Evolutionary conservation across 2,797 vertebrate genomes (phyloP).

Genomic region (Todus mexicanus): DNA sequence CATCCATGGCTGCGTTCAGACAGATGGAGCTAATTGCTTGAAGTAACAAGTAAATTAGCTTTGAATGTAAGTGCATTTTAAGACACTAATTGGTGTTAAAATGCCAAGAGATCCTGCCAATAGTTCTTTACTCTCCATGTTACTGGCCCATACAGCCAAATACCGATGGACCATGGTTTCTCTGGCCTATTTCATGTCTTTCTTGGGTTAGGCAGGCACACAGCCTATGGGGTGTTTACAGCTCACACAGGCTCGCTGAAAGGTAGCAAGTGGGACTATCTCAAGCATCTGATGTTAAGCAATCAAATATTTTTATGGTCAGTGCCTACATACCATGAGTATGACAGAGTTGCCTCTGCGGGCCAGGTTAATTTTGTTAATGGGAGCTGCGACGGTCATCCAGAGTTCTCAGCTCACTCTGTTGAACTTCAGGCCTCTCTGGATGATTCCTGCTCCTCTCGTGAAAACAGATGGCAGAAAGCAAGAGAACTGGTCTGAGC

Average conservation of each 20-base stretch:
- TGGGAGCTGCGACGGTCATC: neutral
- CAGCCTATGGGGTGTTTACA: neutral
- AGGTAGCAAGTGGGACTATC: neutral
- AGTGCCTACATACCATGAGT: neutral
- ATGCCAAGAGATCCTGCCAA: neutral
- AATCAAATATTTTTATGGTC: neutral
- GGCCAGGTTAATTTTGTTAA: neutral
- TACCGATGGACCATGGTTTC: neutral
- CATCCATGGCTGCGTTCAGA: neutral
- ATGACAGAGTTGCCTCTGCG: neutral
- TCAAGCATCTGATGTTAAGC: neutral
- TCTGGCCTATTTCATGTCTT: neutral
- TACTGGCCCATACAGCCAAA: neutral
- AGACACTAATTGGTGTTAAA: neutral
- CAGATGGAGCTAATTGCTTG: conserved; percentile 14
- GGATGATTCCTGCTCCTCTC: neutral
- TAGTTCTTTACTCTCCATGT: neutral
- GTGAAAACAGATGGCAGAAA: neutral
- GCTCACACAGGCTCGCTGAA: neutral
- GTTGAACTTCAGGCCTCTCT: neutral
- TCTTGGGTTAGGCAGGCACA: neutral
- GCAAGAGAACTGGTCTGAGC: neutral
- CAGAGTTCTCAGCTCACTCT: neutral
- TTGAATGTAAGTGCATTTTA: conserved; percentile 1
- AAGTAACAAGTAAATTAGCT: neutral